Percentiles rank a stretch among this genome's conserved stretches.
These are phyloP conservation scores for Gila robusta DNA, from an alignment of 2,797 vertebrate genomes.

Conservation along the genomic window DNA sequence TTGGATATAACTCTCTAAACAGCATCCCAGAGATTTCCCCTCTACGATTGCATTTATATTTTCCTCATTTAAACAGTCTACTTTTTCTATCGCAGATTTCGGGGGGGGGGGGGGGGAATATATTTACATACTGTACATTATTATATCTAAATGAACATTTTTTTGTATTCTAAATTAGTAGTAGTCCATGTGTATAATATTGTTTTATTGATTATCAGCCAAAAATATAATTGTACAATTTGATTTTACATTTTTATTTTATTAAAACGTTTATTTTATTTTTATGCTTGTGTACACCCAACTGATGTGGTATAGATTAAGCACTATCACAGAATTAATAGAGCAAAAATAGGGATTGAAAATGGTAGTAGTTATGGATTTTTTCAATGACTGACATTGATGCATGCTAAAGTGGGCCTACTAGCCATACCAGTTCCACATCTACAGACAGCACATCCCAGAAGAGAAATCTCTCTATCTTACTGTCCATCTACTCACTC, in stretches of 20 bases:
- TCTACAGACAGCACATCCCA: slow-evolving; percentile 17
- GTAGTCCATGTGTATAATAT: not conserved
- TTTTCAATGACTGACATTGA: not conserved
- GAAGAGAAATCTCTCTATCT: slow-evolving; percentile 16
- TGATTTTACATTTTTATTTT: too few species aligned
- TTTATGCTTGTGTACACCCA: not conserved
- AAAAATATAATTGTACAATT: not conserved
- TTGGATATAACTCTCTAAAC: not conserved
- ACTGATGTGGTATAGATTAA: slow-evolving; percentile 9
- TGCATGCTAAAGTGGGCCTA: not conserved
- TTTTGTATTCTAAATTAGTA: not conserved
- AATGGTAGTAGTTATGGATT: not conserved
- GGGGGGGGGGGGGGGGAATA: not conserved
- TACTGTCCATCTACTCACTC: slow-evolving; percentile 11
- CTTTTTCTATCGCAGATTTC: not conserved
- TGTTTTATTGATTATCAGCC: not conserved
- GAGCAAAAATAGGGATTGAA: not conserved
- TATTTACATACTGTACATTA: not conserved
- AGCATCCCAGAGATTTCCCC: not conserved
- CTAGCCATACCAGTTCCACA: not conserved
- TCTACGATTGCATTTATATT: not conserved
- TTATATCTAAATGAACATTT: not conserved
- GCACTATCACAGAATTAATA: not conserved
- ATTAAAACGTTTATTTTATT: too few species aligned
- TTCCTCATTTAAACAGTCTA: not conserved